Percentiles rank a stretch among this genome's conserved stretches.
Conservation (phyloP, 2,113 vertebrate genomes). For the Hoplias malabaricus region DNA sequence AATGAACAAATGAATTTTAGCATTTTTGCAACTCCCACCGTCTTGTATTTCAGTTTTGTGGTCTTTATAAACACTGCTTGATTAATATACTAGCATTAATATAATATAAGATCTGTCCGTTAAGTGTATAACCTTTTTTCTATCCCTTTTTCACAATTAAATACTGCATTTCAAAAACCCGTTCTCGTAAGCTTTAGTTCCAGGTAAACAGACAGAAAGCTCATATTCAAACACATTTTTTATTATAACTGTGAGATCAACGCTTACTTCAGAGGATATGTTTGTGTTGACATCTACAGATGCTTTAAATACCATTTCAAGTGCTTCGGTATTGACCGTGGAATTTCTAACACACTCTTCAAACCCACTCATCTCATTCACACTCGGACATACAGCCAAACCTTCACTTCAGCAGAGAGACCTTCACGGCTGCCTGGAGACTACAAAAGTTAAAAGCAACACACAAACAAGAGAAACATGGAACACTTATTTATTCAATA, state of each 20-base stretch:
- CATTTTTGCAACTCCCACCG: too few relatives aligned
- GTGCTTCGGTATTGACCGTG: background rate
- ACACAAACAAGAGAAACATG: background rate
- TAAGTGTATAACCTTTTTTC: too few relatives aligned
- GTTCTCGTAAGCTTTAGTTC: background rate
- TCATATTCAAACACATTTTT: too few relatives aligned
- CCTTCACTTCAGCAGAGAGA: background rate
- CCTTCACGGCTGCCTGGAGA: background rate
- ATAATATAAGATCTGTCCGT: too few relatives aligned
- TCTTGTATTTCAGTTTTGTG: too few relatives aligned
- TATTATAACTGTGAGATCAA: too few relatives aligned
- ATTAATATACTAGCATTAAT: too few relatives aligned
- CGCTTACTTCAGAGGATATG: too few relatives aligned
- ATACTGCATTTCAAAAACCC: background rate
- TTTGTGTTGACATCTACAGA: background rate
- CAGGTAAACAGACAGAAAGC: too few relatives aligned
- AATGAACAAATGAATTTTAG: too few relatives aligned
- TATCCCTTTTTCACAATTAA: background rate
- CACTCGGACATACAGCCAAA: background rate
- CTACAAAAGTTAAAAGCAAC: background rate
- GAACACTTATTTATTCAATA: slow-evolving; percentile 27
- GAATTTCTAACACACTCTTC: background rate
- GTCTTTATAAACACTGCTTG: too few relatives aligned
- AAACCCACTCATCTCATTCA: background rate
- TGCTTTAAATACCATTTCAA: background rate